Evolutionary conservation across 2,113 vertebrate species (phyloP).

Genomic region (Labrus mixtus): DNA sequence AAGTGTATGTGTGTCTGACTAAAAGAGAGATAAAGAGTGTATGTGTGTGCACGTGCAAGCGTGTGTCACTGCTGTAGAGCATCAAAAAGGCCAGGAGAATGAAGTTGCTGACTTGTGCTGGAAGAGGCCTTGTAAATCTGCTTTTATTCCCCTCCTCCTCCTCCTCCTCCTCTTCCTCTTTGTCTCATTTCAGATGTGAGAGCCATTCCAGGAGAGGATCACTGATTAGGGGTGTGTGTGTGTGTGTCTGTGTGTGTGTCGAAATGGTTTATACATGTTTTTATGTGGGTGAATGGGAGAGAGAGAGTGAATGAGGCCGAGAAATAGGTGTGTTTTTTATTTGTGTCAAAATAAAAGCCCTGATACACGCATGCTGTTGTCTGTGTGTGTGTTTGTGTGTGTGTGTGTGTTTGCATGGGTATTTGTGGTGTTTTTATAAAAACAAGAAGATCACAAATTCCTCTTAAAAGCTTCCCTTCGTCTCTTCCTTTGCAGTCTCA

Average conservation of each 20-base stretch:
- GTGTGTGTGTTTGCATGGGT: slow-evolving; percentile 51
- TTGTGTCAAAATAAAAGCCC: slow-evolving; percentile 37
- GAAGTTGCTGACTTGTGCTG: slow-evolving; percentile 71
- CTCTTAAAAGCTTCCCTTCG: slow-evolving; percentile 59
- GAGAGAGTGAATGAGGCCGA: slow-evolving; percentile 10
- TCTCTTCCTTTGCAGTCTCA: slow-evolving; percentile 40
- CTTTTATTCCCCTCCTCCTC: slow-evolving; percentile 58
- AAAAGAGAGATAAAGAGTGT: neutral
- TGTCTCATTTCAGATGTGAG: slow-evolving; percentile 55
- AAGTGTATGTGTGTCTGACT: slow-evolving; percentile 12
- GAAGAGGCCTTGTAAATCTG: slow-evolving; percentile 66
- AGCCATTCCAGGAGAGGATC: slow-evolving; percentile 58
- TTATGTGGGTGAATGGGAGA: slow-evolving; percentile 3
- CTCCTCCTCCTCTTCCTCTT: slow-evolving; percentile 45
- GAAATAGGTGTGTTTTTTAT: slow-evolving; percentile 26
- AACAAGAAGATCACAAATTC: slow-evolving; percentile 65
- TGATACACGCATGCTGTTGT: slow-evolving; percentile 39
- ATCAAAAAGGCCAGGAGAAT: slow-evolving; percentile 35
- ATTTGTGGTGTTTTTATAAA: slow-evolving; percentile 64
- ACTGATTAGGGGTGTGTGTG: slow-evolving; percentile 46
- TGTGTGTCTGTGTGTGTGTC: slow-evolving; percentile 32
- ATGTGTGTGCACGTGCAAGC: neutral
- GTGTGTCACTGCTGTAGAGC: slow-evolving; percentile 47
- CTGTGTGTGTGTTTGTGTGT: slow-evolving; percentile 48
- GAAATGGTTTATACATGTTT: slow-evolving; percentile 14